These are phyloP conservation scores for Pachyrhynchus sulphureomaculatus DNA, from an alignment of 1,140 invertebrate genomes.

Conservation along the genomic window DNA sequence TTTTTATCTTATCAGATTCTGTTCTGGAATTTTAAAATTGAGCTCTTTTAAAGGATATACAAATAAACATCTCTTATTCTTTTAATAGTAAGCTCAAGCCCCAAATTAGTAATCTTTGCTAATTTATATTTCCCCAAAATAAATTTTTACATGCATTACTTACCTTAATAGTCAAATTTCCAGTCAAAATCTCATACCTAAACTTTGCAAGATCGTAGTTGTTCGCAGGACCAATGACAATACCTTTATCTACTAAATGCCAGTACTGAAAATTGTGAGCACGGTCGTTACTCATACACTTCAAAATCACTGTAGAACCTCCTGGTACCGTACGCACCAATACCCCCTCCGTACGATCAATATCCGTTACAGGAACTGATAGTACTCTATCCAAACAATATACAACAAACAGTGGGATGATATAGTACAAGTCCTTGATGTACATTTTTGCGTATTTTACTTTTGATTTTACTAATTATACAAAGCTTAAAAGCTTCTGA, in stretches of 20 bases:
- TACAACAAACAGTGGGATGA: neutral
- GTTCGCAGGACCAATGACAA: constrained; percentile 33
- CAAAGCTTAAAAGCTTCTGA: too few relatives aligned
- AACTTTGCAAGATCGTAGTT: constrained; percentile 30
- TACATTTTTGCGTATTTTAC: too few relatives aligned
- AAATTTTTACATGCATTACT: too few relatives aligned
- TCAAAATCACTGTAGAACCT: constrained; percentile 29
- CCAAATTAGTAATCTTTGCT: too few relatives aligned
- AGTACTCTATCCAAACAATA: neutral
- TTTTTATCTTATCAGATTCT: too few relatives aligned
- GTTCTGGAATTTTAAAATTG: too few relatives aligned
- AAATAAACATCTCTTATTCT: too few relatives aligned
- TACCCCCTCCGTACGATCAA: constrained; percentile 10
- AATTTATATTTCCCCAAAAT: too few relatives aligned
- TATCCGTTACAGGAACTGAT: constrained; percentile 3
- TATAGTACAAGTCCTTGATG: too few relatives aligned
- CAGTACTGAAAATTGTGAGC: constrained; percentile 32
- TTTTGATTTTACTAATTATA: too few relatives aligned
- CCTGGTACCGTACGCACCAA: constrained; percentile 19
- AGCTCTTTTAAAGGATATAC: too few relatives aligned
- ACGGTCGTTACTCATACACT: constrained; percentile 33
- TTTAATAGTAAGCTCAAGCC: too few relatives aligned
- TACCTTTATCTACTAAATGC: constrained; percentile 26
- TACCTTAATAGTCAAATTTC: constrained; percentile 36
- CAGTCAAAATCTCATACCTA: constrained; percentile 31